These are phyloP conservation scores for Melopsittacus undulatus DNA, from an alignment of 2,797 vertebrate genomes.

Conservation along the genomic window DNA sequence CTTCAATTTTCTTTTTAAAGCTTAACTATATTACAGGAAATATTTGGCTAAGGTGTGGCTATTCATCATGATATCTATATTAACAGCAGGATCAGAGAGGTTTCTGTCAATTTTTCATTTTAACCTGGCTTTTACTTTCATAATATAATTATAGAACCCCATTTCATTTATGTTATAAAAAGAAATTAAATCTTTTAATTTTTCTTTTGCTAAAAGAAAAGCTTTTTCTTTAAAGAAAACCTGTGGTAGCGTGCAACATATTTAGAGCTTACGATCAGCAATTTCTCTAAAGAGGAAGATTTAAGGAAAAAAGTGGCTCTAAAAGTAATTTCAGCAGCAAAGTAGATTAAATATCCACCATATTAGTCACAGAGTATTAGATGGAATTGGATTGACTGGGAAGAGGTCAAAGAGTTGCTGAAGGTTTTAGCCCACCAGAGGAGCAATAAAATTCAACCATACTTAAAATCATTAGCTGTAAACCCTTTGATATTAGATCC, in stretches of 20 bases:
- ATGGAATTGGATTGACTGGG: constrained; percentile 79
- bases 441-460: constrained; percentile 80
- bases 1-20: constrained; percentile 22
- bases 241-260: constrained; percentile 59
- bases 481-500: constrained; percentile 81
- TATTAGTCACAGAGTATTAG: constrained; percentile 84
- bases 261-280: constrained; percentile 76
- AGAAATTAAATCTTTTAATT: constrained; percentile 65
- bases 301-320: constrained; percentile 71
- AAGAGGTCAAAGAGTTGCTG: constrained; percentile 78
- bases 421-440: constrained; percentile 78
- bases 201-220: constrained; percentile 61
- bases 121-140: constrained; percentile 61
- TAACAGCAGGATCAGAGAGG: constrained; percentile 29
- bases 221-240: constrained; percentile 29
- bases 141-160: constrained; percentile 41
- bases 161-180: constrained; percentile 52
- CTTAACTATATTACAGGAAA: constrained; percentile 57
- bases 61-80: constrained; percentile 45
- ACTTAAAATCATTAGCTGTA: constrained; percentile 83
- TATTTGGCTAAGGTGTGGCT: constrained; percentile 55
- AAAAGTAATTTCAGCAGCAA: constrained; percentile 80
- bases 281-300: constrained; percentile 76
- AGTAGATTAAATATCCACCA: constrained; percentile 83
- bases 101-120: constrained; percentile 58